Base-by-base conservation (phyloP, 2,797 vertebrate genomes). In the Alfaro cultratus region DNA sequence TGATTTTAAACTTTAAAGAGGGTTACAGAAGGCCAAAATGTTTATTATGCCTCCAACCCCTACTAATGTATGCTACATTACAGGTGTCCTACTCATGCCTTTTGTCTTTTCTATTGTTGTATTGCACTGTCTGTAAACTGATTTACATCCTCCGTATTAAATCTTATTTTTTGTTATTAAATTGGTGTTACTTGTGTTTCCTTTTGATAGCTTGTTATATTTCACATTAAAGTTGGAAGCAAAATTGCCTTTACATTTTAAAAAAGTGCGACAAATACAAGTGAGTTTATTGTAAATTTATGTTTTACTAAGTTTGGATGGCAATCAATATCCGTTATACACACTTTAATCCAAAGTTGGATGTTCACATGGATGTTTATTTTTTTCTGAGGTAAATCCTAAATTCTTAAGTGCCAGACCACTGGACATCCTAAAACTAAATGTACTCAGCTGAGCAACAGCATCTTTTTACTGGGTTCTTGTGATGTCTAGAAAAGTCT, bases 91-190 rank as follows among this genome's bases (percentile, higher is more conserved):
- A 74, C 80, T 82, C 83, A 93, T 93, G 92, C 92, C 87, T 94
- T 94, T 87, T 91, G 74, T 91, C 75, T 91, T 90, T 93, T 89
- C 73, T 89, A 84, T 89, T 88, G 78, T 89, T 80, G 39, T 91
- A 84, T 87, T 89, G 84, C 80, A 91, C 82, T 91, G 87, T 91
- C 78, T 93, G 87, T 93, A 80, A 80, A 87, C 78, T 78, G n/a
- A 87, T 86, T 92, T 91, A 86, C 53, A 90, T 91, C 91, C 81
- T 90, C 85, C 84, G 82, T 92, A 85, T 85, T 90, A 90, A 92
- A 91, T 91, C 74, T 89, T 92, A 86, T 93, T 89, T 92, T 94
- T 94, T 86, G 70, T 90, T 92, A 93, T 83, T 86, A 88, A 94
- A 92, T 39, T 34, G 21, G 31, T 77, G 36, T 79, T 46, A 86